Percentiles rank a stretch among this genome's conserved stretches.
phyloP scores from a whole-genome alignment of 1,140 invertebrate species.

The Panonychus citri region DNA sequence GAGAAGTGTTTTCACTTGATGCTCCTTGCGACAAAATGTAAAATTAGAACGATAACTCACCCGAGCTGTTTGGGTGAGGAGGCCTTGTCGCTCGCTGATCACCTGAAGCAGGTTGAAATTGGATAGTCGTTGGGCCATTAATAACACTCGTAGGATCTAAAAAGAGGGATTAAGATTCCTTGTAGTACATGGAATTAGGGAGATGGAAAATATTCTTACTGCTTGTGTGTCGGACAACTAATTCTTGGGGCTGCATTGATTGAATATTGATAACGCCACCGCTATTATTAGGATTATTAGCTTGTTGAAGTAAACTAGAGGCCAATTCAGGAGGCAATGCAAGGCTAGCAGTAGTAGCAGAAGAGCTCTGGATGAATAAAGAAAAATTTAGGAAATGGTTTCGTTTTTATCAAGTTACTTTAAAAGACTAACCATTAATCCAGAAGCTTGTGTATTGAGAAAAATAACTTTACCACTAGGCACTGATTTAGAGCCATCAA shows the following conservation, averaged over 20 bases:
- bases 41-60: too few relatives aligned
- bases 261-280: not conserved
- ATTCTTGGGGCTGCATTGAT: not conserved
- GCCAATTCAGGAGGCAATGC: slow-evolving; percentile 1
- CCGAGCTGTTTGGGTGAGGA: not conserved
- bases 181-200: not conserved
- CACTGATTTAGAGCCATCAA: not conserved
- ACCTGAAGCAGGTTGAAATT: not conserved
- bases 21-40: too few relatives aligned
- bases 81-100: not conserved
- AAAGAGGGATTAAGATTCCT: too few relatives aligned
- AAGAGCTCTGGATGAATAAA: not conserved
- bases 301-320: not conserved
- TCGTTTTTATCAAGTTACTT: not conserved
- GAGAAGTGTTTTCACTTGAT: too few relatives aligned
- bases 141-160: not conserved
- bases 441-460: not conserved
- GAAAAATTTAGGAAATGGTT: not conserved
- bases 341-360: not conserved
- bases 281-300: not conserved
- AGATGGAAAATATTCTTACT: not conserved
- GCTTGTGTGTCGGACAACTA: not conserved
- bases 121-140: not conserved
- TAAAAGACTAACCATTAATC: not conserved
- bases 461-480: not conserved